Conservation (phyloP, 2,888 invertebrate species). For the Apotomis capreana region DNA sequence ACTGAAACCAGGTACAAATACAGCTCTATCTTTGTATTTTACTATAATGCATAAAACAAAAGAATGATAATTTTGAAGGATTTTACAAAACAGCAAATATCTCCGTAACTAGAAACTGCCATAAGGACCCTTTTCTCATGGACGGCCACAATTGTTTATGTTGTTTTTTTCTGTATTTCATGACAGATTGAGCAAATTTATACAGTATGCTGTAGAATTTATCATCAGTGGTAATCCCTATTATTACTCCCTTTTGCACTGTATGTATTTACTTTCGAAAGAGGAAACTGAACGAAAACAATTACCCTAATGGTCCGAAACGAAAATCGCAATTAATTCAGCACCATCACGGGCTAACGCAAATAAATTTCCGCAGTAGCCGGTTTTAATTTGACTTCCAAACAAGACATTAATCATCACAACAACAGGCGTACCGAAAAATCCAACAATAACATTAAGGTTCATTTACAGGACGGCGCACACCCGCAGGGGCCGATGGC, state of each 20-base stretch:
- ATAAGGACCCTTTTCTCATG: no score
- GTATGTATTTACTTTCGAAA: not conserved
- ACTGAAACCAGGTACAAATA: no score
- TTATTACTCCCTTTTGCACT: not conserved
- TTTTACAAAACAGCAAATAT: no score
- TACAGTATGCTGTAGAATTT: no score
- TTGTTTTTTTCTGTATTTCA: no score
- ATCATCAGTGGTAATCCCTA: no score
- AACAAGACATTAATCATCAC: slow-evolving; percentile 40
- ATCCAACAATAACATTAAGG: slow-evolving; percentile 39
- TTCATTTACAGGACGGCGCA: slow-evolving; percentile 23
- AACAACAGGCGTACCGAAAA: slow-evolving; percentile 37
- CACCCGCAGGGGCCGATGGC: not conserved
- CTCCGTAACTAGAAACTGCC: no score
- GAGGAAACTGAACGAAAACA: not conserved
- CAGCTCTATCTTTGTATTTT: no score
- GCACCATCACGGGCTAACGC: slow-evolving; percentile 33
- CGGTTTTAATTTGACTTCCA: slow-evolving; percentile 34
- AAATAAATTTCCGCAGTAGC: slow-evolving; percentile 31
- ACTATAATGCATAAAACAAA: no score
- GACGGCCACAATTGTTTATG: no score
- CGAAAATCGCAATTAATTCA: slow-evolving; percentile 34
- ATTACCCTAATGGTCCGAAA: slow-evolving; percentile 20
- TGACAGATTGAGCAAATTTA: no score
- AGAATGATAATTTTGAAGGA: no score